Conservation (phyloP, 2,797 vertebrate species). For the Diglossa cyanea region DNA sequence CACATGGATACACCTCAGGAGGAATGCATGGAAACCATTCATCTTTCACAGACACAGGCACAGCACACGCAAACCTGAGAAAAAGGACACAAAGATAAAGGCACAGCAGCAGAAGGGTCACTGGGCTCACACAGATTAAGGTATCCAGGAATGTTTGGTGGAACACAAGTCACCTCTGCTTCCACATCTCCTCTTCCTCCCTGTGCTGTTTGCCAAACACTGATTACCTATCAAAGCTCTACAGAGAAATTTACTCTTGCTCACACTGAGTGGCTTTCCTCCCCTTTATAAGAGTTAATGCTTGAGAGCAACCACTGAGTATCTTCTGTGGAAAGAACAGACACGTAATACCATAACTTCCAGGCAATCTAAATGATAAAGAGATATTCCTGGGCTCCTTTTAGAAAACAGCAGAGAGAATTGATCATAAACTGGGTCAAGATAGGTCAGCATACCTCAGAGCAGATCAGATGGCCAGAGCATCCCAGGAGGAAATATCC, state of each 20-base stretch:
- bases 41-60: not conserved
- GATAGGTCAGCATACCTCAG: conserved; percentile 57
- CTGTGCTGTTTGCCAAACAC: not conserved
- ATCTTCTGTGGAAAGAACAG: not conserved
- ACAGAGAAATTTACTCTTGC: not conserved
- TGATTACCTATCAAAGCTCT: not conserved
- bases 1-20: not conserved
- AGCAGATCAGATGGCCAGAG: conserved; percentile 62
- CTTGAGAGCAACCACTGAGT: not conserved
- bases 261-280: not conserved
- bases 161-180: not conserved
- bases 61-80: not conserved
- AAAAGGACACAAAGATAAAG: not conserved
- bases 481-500: conserved; percentile 55
- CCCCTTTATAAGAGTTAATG: not conserved
- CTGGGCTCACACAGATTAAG: not conserved
- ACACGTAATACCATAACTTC: not conserved
- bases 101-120: not conserved
- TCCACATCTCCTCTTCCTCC: not conserved
- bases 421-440: conserved; percentile 65
- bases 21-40: not conserved
- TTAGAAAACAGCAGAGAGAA: conserved; percentile 28
- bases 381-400: conserved; percentile 14
- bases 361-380: conserved; percentile 34
- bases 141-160: not conserved